Evolutionary conservation across 2,113 vertebrate species (phyloP).

Genomic region (Dryoscopus gambensis): DNA sequence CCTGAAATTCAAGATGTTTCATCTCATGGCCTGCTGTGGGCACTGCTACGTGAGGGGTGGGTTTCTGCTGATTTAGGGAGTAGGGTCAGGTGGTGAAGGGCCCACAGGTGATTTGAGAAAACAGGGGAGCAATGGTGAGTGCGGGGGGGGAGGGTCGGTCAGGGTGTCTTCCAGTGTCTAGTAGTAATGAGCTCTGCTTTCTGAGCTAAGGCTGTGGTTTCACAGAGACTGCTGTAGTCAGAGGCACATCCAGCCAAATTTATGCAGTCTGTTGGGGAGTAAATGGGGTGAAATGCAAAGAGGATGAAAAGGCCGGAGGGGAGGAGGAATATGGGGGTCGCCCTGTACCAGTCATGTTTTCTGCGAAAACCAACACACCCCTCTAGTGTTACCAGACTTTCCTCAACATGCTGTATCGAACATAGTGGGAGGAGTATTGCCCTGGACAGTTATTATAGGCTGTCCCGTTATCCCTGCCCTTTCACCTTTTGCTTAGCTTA

Average conservation of each 20-base stretch:
- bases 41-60: background rate
- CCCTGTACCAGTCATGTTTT: background rate
- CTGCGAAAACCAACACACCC: background rate
- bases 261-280: background rate
- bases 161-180: background rate
- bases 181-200: background rate
- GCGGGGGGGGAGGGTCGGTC: rapidly evolving
- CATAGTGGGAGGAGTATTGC: background rate
- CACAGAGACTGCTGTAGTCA: background rate
- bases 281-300: background rate
- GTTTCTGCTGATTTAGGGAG: background rate
- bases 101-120: too few species aligned
- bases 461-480: background rate
- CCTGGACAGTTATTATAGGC: background rate
- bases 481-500: background rate
- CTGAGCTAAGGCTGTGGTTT: background rate
- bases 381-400: background rate
- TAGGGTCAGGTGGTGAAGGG: background rate
- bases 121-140: background rate
- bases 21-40: background rate
- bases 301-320: background rate
- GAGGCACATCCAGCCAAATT: background rate
- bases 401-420: background rate
- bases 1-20: background rate
- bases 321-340: background rate